phyloP scores from a whole-genome alignment of 2,888 invertebrate species.

The Eustalomyia histrio region DNA sequence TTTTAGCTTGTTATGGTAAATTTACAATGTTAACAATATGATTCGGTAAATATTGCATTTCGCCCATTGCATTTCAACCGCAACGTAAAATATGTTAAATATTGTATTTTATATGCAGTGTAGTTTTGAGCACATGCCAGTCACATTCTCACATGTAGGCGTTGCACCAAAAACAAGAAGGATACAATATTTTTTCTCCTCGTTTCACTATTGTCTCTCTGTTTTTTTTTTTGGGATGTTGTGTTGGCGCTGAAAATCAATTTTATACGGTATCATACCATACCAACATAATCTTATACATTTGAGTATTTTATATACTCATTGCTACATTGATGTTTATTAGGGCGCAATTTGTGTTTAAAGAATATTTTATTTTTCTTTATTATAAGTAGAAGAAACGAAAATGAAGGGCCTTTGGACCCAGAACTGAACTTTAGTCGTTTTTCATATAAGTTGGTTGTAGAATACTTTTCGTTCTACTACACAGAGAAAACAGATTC shows the following conservation, averaged over 20 bases:
- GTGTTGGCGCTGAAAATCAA: slow-evolving; percentile 62
- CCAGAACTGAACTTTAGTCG: too few species aligned
- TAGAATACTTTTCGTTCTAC: too few species aligned
- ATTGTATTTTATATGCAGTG: slow-evolving; percentile 26
- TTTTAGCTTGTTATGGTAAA: slow-evolving; percentile 52
- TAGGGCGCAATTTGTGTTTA: not conserved
- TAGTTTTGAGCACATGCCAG: slow-evolving; percentile 60
- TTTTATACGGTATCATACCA: slow-evolving; percentile 50
- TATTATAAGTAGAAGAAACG: too few species aligned
- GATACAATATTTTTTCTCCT: slow-evolving; percentile 26
- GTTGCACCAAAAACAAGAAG: slow-evolving; percentile 51
- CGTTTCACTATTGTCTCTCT: slow-evolving; percentile 14
- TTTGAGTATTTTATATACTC: slow-evolving; percentile 35
- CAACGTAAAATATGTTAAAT: slow-evolving; percentile 42
- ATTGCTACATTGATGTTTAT: not conserved
- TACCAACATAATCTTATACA: slow-evolving; percentile 7
- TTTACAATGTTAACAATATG: slow-evolving; percentile 54
- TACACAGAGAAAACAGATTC: too few species aligned
- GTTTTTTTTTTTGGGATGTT: slow-evolving; percentile 27
- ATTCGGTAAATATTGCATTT: slow-evolving; percentile 40
- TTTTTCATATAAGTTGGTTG: too few species aligned
- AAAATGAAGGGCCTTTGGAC: too few species aligned
- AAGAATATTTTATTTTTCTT: too few species aligned
- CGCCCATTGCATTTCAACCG: slow-evolving; percentile 53
- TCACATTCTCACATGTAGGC: slow-evolving; percentile 59